Evolutionary conservation across 2,888 invertebrate species (phyloP).

Genomic region (Xanthorhoe designata): DNA sequence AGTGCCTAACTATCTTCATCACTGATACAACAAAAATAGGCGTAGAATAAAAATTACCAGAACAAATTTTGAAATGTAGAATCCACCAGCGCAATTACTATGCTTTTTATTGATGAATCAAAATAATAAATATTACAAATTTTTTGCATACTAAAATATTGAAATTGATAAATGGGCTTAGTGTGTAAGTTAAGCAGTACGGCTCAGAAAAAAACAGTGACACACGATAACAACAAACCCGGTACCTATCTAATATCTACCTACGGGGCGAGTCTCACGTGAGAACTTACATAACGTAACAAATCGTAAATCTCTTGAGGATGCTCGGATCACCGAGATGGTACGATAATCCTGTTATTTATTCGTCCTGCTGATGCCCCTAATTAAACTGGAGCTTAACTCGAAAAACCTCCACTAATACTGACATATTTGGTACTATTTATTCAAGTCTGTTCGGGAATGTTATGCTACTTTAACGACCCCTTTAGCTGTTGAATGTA

Average conservation of each 20-base stretch:
- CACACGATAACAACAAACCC: not conserved
- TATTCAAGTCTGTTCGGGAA: slow-evolving; percentile 59
- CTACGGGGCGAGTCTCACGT: slow-evolving; percentile 14
- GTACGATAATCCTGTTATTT: slow-evolving; percentile 78
- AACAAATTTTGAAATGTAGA: not conserved
- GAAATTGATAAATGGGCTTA: too few relatives aligned
- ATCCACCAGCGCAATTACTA: not conserved
- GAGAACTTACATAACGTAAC: slow-evolving; percentile 46
- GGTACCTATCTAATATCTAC: slow-evolving; percentile 7
- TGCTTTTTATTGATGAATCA: not conserved
- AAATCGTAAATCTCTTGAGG: slow-evolving; percentile 54
- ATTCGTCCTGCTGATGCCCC: slow-evolving; percentile 64
- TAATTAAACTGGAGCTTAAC: slow-evolving; percentile 70
- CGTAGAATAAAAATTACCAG: not conserved
- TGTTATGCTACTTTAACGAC: slow-evolving; percentile 65
- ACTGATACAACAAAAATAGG: not conserved
- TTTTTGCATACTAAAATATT: too few relatives aligned
- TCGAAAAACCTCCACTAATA: slow-evolving; percentile 54
- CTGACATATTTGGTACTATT: slow-evolving; percentile 67
- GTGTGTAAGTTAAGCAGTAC: not conserved
- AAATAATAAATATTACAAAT: not conserved
- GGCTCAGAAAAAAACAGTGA: not conserved
- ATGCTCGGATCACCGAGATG: slow-evolving; percentile 66
- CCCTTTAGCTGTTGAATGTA: slow-evolving; percentile 46
- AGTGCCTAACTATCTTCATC: too few relatives aligned